Conservation (phyloP, 2,113 vertebrate species). For the Papio anubis region DNA sequence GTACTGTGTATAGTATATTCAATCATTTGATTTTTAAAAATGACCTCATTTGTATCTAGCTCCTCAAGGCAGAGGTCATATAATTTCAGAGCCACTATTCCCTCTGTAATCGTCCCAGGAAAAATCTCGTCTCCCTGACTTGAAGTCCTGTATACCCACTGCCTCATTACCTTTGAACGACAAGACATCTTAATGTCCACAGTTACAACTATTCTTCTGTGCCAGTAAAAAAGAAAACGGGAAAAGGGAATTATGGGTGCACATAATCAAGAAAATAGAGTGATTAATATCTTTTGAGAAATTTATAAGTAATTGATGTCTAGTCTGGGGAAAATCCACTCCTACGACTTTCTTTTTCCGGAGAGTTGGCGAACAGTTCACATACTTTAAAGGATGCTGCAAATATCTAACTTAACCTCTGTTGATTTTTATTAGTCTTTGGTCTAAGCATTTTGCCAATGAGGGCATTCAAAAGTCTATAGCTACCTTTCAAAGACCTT, state of each 20-base stretch:
- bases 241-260: background rate
- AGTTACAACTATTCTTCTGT: background rate
- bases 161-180: background rate
- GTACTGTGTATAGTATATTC: background rate
- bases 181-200: background rate
- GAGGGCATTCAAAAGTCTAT: background rate
- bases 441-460: conserved; percentile 29
- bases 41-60: background rate
- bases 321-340: background rate
- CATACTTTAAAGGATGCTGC: background rate
- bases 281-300: background rate
- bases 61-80: background rate
- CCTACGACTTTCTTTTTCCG: background rate
- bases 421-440: background rate
- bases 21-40: background rate
- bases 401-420: background rate
- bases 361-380: background rate
- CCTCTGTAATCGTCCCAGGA: background rate
- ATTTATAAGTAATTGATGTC: background rate
- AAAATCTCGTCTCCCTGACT: background rate
- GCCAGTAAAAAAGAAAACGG: background rate
- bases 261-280: background rate
- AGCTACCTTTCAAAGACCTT: background rate
- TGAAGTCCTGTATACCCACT: too few species aligned
- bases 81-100: background rate